phyloP scores from a whole-genome alignment of 2,888 invertebrate species.

The Plusia festucae region DNA sequence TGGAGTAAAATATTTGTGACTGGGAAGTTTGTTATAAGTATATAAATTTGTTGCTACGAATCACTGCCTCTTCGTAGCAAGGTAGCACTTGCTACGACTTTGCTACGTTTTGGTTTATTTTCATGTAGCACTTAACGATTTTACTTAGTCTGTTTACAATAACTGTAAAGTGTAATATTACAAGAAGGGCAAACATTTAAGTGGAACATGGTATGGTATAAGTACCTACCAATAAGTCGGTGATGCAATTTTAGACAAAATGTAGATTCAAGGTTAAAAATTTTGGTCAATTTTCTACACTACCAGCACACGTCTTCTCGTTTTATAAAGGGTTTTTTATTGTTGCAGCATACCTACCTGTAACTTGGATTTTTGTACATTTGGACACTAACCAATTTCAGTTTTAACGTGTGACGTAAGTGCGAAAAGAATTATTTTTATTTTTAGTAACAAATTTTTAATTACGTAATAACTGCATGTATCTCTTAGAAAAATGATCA shows the following conservation, averaged over 20 bases:
- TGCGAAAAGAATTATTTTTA: slow-evolving; percentile 5
- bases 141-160: too few relatives aligned
- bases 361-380: background rate
- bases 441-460: background rate
- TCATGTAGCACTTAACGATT: background rate
- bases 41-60: too few relatives aligned
- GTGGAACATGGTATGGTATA: too few relatives aligned
- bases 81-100: background rate
- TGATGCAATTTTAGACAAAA: background rate
- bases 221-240: too few relatives aligned
- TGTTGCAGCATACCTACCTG: background rate
- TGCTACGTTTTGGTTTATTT: background rate
- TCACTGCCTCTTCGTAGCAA: background rate
- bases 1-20: too few relatives aligned
- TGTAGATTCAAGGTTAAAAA: background rate
- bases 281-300: background rate
- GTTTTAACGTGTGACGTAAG: background rate
- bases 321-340: background rate
- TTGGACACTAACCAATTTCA: slow-evolving; percentile 17
- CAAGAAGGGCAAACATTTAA: too few relatives aligned
- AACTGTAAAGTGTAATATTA: too few relatives aligned
- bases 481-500: too few relatives aligned
- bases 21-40: too few relatives aligned
- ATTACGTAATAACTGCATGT: background rate
- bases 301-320: background rate